These are phyloP conservation scores for Chesias legatella DNA, from an alignment of 2,888 invertebrate genomes.

Conservation along the genomic window DNA sequence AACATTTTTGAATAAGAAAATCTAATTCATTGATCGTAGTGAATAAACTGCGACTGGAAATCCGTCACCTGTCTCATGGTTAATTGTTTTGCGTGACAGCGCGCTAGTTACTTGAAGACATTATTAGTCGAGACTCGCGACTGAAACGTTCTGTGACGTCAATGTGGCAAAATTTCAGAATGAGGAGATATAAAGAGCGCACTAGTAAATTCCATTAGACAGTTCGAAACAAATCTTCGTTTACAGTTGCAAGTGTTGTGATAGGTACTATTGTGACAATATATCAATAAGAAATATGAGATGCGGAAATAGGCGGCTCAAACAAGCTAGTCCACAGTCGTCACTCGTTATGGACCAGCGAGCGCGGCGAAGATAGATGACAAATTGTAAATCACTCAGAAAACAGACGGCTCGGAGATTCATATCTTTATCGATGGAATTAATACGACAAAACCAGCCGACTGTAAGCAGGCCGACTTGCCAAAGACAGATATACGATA, in stretches of 20 bases:
- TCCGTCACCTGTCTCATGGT: conserved; percentile 62
- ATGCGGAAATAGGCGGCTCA: conserved; percentile 56
- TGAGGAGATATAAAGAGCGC: conserved; percentile 3
- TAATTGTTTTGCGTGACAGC: conserved; percentile 64
- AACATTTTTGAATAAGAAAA: conserved; percentile 45
- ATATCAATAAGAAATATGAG: conserved; percentile 55
- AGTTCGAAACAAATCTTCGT: conserved; percentile 12
- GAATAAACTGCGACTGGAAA: conserved; percentile 54
- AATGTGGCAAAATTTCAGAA: conserved; percentile 32
- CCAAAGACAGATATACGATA: conserved; percentile 20
- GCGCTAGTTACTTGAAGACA: conserved; percentile 56
- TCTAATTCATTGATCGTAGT: conserved; percentile 48
- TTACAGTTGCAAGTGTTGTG: conserved; percentile 15
- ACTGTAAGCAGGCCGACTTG: conserved; percentile 18
- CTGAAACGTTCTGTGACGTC: conserved; percentile 48
- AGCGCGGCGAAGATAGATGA: conserved; percentile 50
- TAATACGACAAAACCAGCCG: conserved; percentile 30
- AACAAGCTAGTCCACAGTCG: conserved; percentile 50
- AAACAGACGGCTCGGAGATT: conserved; percentile 48
- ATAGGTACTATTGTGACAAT: conserved; percentile 39
- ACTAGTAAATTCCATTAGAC: conserved; percentile 7
- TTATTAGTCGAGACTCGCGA: conserved; percentile 45
- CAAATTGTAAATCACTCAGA: conserved; percentile 55
- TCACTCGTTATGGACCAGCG: conserved; percentile 54
- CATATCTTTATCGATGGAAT: conserved; percentile 43